Conservation (phyloP, 2,888 invertebrate species). For the Limnephilus lunatus region DNA sequence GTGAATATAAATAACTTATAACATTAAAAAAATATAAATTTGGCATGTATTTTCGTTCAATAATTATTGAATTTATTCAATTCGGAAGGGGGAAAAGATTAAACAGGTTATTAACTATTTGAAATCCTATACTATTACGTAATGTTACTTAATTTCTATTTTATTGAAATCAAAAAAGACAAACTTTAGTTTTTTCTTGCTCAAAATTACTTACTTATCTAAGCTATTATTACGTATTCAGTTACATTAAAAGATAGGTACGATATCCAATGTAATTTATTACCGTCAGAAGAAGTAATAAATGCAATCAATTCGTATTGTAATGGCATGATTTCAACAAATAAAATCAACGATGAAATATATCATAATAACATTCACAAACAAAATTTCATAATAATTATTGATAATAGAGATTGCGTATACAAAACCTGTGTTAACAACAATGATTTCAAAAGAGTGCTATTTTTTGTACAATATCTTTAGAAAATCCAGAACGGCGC, state of each 20-base stretch:
- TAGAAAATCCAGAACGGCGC: not conserved
- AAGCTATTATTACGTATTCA: not conserved
- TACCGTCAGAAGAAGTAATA: not conserved
- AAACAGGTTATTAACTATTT: too few species aligned
- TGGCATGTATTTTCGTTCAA: too few species aligned
- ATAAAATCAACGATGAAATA: not conserved
- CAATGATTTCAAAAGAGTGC: not conserved
- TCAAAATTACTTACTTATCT: not conserved
- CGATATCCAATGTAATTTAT: not conserved
- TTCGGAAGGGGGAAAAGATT: too few species aligned
- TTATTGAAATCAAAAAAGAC: too few species aligned
- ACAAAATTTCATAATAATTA: conserved; percentile 2
- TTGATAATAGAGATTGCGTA: not conserved
- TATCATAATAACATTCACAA: not conserved
- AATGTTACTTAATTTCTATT: too few species aligned
- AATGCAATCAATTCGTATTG: conserved; percentile 3
- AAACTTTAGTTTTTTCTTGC: too few species aligned
- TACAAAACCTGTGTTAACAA: not conserved
- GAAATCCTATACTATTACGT: too few species aligned
- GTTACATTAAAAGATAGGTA: not conserved
- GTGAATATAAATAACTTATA: too few species aligned
- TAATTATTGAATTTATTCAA: too few species aligned
- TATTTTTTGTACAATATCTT: conserved; percentile 2
- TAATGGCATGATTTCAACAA: not conserved
- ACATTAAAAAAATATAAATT: too few species aligned